Evolutionary conservation across 2,113 vertebrate species (phyloP).

Genomic region (Corythaixoides concolor): DNA sequence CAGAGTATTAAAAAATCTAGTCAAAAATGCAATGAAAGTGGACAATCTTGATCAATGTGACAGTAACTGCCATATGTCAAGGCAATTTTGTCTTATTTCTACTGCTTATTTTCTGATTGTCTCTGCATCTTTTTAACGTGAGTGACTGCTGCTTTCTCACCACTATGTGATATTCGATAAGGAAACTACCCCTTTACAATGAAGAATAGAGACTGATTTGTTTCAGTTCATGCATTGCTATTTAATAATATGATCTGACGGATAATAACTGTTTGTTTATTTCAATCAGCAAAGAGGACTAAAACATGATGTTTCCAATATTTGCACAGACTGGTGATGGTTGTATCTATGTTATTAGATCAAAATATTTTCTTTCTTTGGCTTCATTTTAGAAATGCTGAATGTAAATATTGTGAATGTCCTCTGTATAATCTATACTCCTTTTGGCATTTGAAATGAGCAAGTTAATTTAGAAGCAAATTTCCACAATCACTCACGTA

Average conservation of each 20-base stretch:
- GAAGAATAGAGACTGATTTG: neutral
- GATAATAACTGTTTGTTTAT: neutral
- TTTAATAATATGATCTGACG: neutral
- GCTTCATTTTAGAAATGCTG: neutral
- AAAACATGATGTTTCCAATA: neutral
- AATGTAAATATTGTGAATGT: constrained; percentile 19
- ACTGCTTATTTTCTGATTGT: neutral
- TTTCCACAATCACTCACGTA: neutral
- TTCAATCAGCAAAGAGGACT: neutral
- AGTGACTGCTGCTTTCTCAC: neutral
- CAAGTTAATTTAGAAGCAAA: neutral
- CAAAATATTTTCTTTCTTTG: neutral
- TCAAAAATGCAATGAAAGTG: neutral
- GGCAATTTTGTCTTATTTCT: neutral
- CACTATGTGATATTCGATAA: neutral
- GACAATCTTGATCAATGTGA: rapidly evolving
- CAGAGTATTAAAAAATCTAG: neutral
- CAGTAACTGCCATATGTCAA: neutral
- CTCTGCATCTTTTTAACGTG: neutral
- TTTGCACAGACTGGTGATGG: neutral
- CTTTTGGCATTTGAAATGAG: neutral
- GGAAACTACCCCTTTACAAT: neutral
- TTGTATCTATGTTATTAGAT: constrained; percentile 39
- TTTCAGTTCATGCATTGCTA: neutral
- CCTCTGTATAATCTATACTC: neutral